These are phyloP conservation scores for Origma solitaria DNA, from an alignment of 2,113 vertebrate species.

Conservation along the genomic window DNA sequence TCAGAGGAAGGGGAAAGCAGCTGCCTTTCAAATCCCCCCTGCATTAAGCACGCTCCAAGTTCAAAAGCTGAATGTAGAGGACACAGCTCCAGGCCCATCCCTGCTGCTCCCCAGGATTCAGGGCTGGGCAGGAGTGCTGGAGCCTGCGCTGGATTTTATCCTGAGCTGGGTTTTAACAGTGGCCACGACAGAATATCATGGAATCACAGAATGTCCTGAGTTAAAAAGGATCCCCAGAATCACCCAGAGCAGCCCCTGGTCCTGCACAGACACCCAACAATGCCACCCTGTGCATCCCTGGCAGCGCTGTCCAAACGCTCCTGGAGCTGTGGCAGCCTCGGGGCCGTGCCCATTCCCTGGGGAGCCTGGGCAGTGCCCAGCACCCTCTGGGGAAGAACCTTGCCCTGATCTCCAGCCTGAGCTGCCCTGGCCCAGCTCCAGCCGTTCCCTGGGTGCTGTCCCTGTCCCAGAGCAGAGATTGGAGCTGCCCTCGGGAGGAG, in stretches of 20 bases:
- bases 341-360: background rate
- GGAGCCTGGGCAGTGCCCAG: background rate
- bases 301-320: background rate
- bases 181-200: background rate
- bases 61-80: background rate
- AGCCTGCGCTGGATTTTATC: background rate
- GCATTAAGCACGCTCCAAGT: background rate
- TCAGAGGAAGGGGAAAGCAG: background rate
- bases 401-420: background rate
- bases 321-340: background rate
- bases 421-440: background rate
- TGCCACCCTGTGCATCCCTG: background rate
- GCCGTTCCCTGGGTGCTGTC: background rate
- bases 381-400: background rate
- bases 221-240: rapidly evolving
- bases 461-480: background rate
- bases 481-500: background rate
- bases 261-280: background rate
- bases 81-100: background rate
- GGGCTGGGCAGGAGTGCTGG: background rate
- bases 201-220: background rate
- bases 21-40: background rate
- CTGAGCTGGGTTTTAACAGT: background rate
- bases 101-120: background rate
- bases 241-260: rapidly evolving